Base-by-base conservation (phyloP, 2,113 vertebrate genomes). In the Corythaixoides concolor region DNA sequence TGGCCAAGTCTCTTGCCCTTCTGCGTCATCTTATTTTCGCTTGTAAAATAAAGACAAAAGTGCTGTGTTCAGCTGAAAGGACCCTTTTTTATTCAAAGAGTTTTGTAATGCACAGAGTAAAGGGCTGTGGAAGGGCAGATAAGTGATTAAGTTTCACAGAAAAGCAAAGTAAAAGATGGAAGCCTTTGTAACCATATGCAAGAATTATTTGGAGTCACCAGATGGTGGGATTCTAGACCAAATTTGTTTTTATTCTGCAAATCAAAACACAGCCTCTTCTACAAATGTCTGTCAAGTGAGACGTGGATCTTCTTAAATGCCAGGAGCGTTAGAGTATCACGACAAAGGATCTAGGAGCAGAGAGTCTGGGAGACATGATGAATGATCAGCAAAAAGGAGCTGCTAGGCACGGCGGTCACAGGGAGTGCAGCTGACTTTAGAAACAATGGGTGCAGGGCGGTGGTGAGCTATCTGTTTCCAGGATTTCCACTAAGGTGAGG, bases 201-300 rank as follows among this genome's bases (percentile, higher is more conserved):
- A 77, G 84, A 91, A 74, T 39, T 91, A 91, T 67, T 82, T 85
- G 82, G 85, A 93, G 82, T 92, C 79, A 90, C 82, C 92, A 96
- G 95, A 93, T 92, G 85, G 63, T 76, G 94, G 50, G 52, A 92
- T 90, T 90, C 85, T 88, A 94, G 93, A 86, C 64, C 73, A 90
- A 84, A 88, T 74, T 96, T 92, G 68, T 1, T 81, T 95, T 93
- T 86, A 23, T 73, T 88, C 63, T 74, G 37, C 26, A 77, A 88
- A 95, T 95, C 58, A 83, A 87, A 94, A 88, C 64, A 69, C 2
- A 43, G 18, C 32, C 52, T 83, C 47, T 85, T 72, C 63, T 70
- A 86, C 59, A 88, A 93, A 32, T 11, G n/a, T 93, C 82, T 90
- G 45, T 88, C 85, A 95, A 63, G 45, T 7, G n/a, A 64, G 70